A percentile compares a stretch with the other conserved stretches of the same genome.
Evolutionary conservation across 2,888 invertebrate genomes (phyloP).

Genomic region (Pardosa pseudoannulata): DNA sequence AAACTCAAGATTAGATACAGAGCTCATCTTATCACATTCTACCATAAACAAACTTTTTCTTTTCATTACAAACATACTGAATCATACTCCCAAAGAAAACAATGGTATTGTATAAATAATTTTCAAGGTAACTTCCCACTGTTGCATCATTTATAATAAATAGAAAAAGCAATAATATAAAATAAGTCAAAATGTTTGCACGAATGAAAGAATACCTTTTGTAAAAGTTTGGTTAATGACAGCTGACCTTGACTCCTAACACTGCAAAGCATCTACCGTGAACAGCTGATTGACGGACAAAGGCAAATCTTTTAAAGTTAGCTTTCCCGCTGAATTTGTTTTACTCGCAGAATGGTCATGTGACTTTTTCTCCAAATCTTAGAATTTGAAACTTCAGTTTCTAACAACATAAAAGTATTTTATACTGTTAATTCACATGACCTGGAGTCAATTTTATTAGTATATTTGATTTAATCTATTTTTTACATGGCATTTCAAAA

Average conservation of each 20-base stretch:
- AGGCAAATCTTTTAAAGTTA: not conserved
- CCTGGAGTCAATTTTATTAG: too few relatives aligned
- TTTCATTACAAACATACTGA: not conserved
- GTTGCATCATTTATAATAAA: not conserved
- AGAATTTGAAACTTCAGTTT: too few relatives aligned
- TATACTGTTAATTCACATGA: too few relatives aligned
- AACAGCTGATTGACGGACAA: not conserved
- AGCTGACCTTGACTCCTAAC: not conserved
- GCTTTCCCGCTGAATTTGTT: not conserved
- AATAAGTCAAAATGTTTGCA: constrained; percentile 1
- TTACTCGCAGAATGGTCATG: too few relatives aligned
- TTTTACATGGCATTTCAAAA: too few relatives aligned
- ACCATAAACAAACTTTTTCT: constrained; percentile 1
- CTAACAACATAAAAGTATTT: too few relatives aligned
- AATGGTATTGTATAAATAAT: not conserved
- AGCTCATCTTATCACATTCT: not conserved
- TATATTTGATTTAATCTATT: too few relatives aligned
- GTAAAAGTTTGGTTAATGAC: not conserved
- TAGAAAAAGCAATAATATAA: not conserved
- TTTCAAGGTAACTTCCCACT: not conserved
- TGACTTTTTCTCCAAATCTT: too few relatives aligned
- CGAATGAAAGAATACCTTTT: constrained; percentile 23
- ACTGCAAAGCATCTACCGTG: not conserved
- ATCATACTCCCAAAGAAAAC: not conserved
- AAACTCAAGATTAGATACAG: not conserved